Evolutionary conservation across 2,113 vertebrate genomes (phyloP), one percentile per base, ranked within the genome.

Genomic region (Phoxinus phoxinus): DNA sequence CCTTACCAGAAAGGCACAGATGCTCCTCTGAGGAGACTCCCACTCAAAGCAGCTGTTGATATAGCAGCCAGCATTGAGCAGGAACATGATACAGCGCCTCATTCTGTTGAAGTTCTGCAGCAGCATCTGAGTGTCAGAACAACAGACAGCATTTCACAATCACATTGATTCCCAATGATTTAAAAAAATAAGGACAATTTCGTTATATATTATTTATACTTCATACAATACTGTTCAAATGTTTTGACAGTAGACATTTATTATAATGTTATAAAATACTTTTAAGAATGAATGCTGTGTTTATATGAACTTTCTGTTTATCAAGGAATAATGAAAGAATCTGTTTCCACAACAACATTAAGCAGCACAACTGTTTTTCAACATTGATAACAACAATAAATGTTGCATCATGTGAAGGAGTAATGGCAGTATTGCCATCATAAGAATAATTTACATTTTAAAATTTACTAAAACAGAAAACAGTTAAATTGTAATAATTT

Each of bases 11-110:
- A 99, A 98, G 91, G 98, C 97, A 93, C 96, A 97, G 11, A 99
- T 97, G 94, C 97, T 99, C 93, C 98, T 97, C 94, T 97, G 96
- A 59, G 98, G 97, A 90, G 96, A 99, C 86, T 99, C 97, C 98
- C 98, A 99, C 84, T 98, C 96, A 89, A 99, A 98, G 95, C 98
- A 99, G 94, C 98, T 98, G 94, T 97, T 99, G 91, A 99, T 90
- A 90, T 96, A 99, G 94, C 94, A 98, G 58, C 96, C 96, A 11
- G 95, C 93, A 88, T 96, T 97, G 90, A 99, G 93, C 2, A 99
- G 96, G 53, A 96, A 95, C 95, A 98, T 96, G 94, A 98, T 86
- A 90, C 97, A 97, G 86, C 94, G 96, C 86, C 97, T 94, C 86
- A 95, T 96, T 88, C 98, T 94, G 92, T 96, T 95, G 78, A 98